Base-by-base conservation (phyloP, 2,888 invertebrate species). In the Lepidochitona cinerea region DNA sequence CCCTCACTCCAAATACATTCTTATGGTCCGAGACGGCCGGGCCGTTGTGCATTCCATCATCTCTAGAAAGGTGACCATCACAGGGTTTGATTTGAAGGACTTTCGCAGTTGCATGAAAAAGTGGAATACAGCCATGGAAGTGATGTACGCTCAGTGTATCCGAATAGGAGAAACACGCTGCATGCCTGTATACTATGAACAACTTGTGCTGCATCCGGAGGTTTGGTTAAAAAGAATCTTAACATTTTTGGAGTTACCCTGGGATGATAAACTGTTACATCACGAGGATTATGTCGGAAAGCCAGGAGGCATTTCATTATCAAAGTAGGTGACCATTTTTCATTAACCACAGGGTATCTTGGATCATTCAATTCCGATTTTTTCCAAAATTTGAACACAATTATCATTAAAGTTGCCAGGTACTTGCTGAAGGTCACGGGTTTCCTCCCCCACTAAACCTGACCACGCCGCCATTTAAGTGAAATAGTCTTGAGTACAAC, bases 11-110 rank as follows among this genome's bases (percentile, higher is more conserved):
- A 98, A 98, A 92, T 99, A 98, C 92, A 93, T 99, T 85, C 96
- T 99, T 91, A 98, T 99, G 97, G 95, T 99, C 85, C 94, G 99
- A 79, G 99, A 99, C 91, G 99, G 99, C 35, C 94, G 99, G 79
- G 99, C 99, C 77, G 98, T 98, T 33, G 98, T 98, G 77, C 98
- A 99, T 92, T 99, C 98, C 79, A 98, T 99, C 90, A 98, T 99
- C 89, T 95, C 96, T 69, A 93, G 99, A 85, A 96, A 97, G 94
- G 93, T 94, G 67, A 94, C 94, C 41, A 96, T 96, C 87, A 95
- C 96, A 23, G 98, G 98, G 65, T 99, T 99, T 92, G 97, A 99
- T 92, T 92, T 99, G 91, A 94, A 94, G 83, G 96, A 95, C 91
- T 98, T 97, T 92, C 94, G 97, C 67, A 79, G 98, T 92, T 98